Percentiles rank a stretch among this genome's conserved stretches.
Conservation (phyloP, 2,113 vertebrate genomes). For the Rhadina sibilatrix region DNA sequence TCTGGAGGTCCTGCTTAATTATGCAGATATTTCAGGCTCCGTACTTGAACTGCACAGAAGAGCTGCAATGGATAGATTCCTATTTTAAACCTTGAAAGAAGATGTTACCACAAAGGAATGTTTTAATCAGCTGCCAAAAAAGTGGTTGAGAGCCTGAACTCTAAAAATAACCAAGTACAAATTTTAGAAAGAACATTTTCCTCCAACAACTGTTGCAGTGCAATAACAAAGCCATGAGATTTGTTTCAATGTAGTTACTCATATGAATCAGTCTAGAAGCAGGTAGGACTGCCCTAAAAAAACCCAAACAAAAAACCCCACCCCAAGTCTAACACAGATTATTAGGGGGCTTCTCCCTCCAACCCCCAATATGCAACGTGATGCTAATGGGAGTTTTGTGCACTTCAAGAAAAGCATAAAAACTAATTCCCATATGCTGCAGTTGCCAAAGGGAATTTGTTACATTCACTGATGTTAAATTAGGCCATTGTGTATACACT, state of each 20-base stretch:
- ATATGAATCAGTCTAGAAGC: neutral
- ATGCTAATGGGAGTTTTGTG: slow-evolving; percentile 25
- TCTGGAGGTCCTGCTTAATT: slow-evolving; percentile 15
- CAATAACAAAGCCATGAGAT: neutral
- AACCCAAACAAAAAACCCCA: neutral
- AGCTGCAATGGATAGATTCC: neutral
- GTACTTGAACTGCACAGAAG: neutral
- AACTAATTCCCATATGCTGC: slow-evolving; percentile 58
- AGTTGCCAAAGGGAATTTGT: slow-evolving; percentile 58
- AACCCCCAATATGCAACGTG: neutral
- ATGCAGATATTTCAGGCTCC: neutral
- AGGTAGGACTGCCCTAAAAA: neutral
- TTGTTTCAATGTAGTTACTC: neutral
- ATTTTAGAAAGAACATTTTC: neutral
- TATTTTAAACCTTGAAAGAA: neutral
- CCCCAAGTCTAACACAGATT: neutral
- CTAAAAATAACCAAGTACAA: neutral
- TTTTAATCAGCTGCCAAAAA: neutral
- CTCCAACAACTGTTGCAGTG: neutral
- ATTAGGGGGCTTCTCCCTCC: neutral
- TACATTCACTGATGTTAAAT: slow-evolving; percentile 53
- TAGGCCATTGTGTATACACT: slow-evolving; percentile 56
- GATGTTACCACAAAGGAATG: neutral
- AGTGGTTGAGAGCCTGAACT: neutral
- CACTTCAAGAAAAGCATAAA: slow-evolving; percentile 43